Conservation (phyloP, 2,888 invertebrate species). For the Oligia fasciuncula region DNA sequence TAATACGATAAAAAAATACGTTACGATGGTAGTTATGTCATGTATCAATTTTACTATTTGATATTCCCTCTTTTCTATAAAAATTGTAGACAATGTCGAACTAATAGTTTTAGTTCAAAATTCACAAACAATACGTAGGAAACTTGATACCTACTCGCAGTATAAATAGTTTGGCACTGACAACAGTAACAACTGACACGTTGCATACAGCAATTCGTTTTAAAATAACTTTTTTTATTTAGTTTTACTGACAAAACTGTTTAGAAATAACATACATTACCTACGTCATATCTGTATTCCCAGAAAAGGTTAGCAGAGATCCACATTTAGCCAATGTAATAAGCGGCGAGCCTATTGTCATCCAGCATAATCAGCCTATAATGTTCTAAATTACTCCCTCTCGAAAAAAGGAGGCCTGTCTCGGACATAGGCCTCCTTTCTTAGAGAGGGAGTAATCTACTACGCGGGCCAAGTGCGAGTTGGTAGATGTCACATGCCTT, state of each 20-base stretch:
- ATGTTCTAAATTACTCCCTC: too few relatives aligned
- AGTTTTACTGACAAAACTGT: not conserved
- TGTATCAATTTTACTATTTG: too few relatives aligned
- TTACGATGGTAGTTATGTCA: too few relatives aligned
- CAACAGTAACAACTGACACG: not conserved
- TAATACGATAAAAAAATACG: too few relatives aligned
- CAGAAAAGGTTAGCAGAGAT: not conserved
- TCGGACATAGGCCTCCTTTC: too few relatives aligned
- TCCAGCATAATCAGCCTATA: too few relatives aligned
- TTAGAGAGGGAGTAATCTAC: too few relatives aligned
- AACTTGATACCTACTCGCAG: not conserved
- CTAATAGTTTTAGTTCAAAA: not conserved
- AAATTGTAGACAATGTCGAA: not conserved
- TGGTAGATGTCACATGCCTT: too few relatives aligned
- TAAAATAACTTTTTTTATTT: constrained; percentile 3
- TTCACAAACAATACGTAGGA: not conserved
- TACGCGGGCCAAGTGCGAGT: too few relatives aligned
- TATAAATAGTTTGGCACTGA: constrained; percentile 37
- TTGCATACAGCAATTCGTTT: constrained; percentile 10
- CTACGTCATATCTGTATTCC: not conserved
- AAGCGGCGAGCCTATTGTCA: too few relatives aligned
- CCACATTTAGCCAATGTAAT: not conserved
- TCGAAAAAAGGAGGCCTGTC: too few relatives aligned
- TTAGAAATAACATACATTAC: not conserved
- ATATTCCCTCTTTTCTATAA: too few relatives aligned